phyloP scores from a whole-genome alignment of 2,888 invertebrate genomes.

The Nemapogon koenigi region DNA sequence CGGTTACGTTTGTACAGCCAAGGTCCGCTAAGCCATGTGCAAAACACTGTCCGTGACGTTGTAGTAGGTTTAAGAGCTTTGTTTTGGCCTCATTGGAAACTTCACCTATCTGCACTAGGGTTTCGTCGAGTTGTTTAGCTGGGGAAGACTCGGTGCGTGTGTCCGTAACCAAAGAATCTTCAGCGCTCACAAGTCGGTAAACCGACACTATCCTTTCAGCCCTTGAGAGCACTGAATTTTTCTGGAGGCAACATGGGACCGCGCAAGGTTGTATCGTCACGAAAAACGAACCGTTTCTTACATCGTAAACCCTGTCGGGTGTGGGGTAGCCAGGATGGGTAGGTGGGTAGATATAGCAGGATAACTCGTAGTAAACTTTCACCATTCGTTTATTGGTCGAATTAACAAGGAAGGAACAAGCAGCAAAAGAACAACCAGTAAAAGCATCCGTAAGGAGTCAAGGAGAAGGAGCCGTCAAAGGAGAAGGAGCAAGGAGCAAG shows the following conservation, averaged over 20 bases:
- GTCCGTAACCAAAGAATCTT: background rate
- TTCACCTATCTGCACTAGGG: slow-evolving; percentile 7
- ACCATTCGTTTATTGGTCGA: too few relatives aligned
- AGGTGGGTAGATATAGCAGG: too few relatives aligned
- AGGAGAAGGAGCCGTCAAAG: too few relatives aligned
- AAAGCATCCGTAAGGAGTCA: too few relatives aligned
- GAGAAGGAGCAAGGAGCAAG: too few relatives aligned
- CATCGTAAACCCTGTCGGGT: too few relatives aligned
- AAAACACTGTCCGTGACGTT: slow-evolving; percentile 17
- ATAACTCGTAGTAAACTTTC: too few relatives aligned
- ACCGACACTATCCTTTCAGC: background rate
- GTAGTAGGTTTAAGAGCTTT: slow-evolving; percentile 8
- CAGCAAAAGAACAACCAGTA: too few relatives aligned
- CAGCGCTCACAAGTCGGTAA: background rate
- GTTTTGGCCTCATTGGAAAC: background rate
- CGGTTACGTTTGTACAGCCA: slow-evolving; percentile 16
- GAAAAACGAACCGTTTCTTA: slow-evolving; percentile 9
- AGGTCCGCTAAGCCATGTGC: slow-evolving; percentile 13
- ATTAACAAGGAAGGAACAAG: too few relatives aligned
- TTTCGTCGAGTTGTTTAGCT: background rate
- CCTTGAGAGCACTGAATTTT: slow-evolving; percentile 2
- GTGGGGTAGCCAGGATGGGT: too few relatives aligned
- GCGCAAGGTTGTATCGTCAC: slow-evolving; percentile 12
- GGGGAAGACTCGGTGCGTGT: slow-evolving; percentile 8
- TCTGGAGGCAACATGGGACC: slow-evolving; percentile 6